phyloP scores from a whole-genome alignment of 2,888 invertebrate species.

The Morpho deidamia region DNA sequence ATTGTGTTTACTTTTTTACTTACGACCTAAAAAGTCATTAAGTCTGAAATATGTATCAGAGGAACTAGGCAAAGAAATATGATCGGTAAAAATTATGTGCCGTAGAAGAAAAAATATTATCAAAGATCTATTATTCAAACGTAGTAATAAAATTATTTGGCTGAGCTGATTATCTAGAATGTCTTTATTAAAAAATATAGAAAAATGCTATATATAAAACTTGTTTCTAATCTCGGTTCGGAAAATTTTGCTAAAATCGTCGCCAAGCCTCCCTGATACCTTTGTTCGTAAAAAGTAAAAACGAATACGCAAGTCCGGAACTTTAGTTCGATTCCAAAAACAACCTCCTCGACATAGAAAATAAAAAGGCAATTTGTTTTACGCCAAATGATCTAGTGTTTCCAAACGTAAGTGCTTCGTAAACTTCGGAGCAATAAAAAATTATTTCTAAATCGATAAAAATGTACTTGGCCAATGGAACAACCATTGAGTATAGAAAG shows the following conservation, averaged over 20 bases:
- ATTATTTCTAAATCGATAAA: conserved; percentile 34
- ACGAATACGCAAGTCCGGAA: neutral
- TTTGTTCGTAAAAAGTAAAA: conserved; percentile 3
- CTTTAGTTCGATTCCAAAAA: conserved; percentile 2
- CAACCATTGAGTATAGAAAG: neutral
- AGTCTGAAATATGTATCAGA: no score
- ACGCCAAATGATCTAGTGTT: conserved; percentile 39
- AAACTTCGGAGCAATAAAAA: conserved; percentile 34
- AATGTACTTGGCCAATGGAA: conserved; percentile 14
- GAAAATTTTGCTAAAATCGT: neutral
- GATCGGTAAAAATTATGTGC: no score
- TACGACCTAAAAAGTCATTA: no score
- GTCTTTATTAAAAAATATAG: neutral
- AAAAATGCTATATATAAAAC: neutral
- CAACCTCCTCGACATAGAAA: conserved; percentile 9
- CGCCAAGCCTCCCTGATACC: neutral
- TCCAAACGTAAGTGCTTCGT: conserved; percentile 33
- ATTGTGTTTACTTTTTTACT: no score
- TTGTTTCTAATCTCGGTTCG: neutral
- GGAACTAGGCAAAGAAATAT: no score
- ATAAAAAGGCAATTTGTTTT: conserved; percentile 27
- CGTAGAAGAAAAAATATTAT: no score
- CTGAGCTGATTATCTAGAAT: no score
- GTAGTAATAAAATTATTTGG: no score
- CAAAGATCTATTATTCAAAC: no score